Evolutionary conservation across 92 coral and sea anemone genomes (phyloP).

Genomic region (Plumapathes pennacea): DNA sequence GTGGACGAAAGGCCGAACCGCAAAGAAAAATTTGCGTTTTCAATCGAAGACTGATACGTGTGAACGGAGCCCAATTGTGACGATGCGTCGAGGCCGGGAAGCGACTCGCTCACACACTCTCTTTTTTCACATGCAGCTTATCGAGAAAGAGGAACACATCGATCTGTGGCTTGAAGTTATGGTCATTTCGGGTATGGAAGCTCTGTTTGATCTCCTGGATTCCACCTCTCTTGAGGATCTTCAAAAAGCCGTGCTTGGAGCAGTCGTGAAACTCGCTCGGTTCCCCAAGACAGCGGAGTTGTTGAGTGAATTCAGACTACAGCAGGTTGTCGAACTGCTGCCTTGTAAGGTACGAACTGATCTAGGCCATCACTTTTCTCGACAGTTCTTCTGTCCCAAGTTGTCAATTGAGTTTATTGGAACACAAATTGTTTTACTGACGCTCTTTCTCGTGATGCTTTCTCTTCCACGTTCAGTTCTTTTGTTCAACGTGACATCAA

Average conservation of each 20-base stretch:
- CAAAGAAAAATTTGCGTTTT: too few species aligned
- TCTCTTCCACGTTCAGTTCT: too few species aligned
- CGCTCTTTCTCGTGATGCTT: too few species aligned
- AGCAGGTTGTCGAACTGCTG: constrained; percentile 20
- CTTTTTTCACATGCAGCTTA: constrained; percentile 32
- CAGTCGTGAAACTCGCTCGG: constrained; percentile 41
- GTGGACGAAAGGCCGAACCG: too few species aligned
- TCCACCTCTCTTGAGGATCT: constrained; percentile 5
- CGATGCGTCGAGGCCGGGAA: too few species aligned
- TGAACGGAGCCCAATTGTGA: too few species aligned
- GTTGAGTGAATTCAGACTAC: constrained; percentile 38
- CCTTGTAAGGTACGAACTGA: constrained; percentile 36
- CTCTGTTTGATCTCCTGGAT: constrained; percentile 45
- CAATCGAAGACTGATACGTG: background rate
- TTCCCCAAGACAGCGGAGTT: constrained; percentile 61
- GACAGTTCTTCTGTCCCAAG: too few species aligned
- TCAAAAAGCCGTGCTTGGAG: constrained; percentile 37
- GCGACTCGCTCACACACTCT: too few species aligned
- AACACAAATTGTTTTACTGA: too few species aligned
- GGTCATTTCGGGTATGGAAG: constrained; percentile 65
- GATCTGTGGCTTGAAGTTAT: constrained; percentile 62
- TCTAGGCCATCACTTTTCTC: too few species aligned
- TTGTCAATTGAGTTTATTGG: too few species aligned
- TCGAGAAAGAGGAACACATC: constrained; percentile 46
- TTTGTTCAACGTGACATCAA: too few species aligned